Evolutionary conservation across 2,888 invertebrate species (phyloP).

Genomic region (Cryptus viduatorius): DNA sequence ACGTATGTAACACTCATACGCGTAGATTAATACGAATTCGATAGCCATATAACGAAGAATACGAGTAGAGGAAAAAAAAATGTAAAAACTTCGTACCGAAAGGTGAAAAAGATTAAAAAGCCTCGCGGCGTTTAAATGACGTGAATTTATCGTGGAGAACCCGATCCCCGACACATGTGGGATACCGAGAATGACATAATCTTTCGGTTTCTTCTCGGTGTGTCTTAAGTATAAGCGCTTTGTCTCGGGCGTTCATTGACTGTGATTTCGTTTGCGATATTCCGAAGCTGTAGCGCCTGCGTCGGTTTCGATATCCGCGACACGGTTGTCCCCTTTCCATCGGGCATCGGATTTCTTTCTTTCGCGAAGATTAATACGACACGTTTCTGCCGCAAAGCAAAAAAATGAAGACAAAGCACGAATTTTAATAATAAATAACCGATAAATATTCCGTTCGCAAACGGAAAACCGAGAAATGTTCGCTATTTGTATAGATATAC

Average conservation of each 20-base stretch:
- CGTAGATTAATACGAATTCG: not conserved
- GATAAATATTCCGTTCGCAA: too few relatives aligned
- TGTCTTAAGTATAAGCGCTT: conserved; percentile 42
- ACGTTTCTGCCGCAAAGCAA: too few relatives aligned
- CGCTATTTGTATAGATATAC: too few relatives aligned
- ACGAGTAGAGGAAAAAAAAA: not conserved
- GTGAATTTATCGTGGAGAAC: conserved; percentile 29
- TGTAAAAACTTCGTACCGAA: not conserved
- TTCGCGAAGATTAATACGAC: not conserved
- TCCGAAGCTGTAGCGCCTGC: not conserved
- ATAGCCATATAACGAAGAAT: not conserved
- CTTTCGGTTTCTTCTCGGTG: conserved; percentile 3
- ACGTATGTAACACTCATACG: not conserved
- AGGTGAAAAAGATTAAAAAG: not conserved
- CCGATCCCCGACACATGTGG: not conserved
- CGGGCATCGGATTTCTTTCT: not conserved
- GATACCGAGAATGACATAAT: conserved; percentile 50
- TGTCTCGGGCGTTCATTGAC: conserved; percentile 51
- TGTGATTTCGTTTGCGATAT: conserved; percentile 40
- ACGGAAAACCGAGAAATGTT: too few relatives aligned
- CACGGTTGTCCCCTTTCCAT: not conserved
- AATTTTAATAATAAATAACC: too few relatives aligned
- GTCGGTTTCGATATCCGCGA: conserved; percentile 14
- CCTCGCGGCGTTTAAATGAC: not conserved
- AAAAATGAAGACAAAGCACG: too few relatives aligned